Evolutionary conservation across 2,888 invertebrate species (phyloP).

Genomic region (Hirtodrosophila trivittata): DNA sequence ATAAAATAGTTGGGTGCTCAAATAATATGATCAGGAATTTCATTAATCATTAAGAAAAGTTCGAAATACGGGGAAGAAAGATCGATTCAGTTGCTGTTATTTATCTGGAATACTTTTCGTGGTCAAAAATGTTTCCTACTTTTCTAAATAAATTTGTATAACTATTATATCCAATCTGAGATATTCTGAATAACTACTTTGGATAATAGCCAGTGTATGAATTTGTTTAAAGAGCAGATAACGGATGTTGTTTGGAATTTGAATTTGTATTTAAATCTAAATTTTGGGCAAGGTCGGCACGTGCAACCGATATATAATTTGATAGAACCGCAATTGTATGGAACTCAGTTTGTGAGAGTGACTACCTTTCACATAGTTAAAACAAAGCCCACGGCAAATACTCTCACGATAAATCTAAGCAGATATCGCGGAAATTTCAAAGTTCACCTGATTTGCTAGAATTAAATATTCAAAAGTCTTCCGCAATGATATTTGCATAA

Average conservation of each 20-base stretch:
- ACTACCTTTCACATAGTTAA: conserved; percentile 42
- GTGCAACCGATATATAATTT: conserved; percentile 23
- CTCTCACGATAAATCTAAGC: conserved; percentile 63
- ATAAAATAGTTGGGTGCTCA: no score
- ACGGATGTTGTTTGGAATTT: conserved; percentile 50
- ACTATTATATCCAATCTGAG: no score
- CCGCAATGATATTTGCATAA: conserved; percentile 71
- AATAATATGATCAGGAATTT: no score
- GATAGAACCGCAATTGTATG: conserved; percentile 20
- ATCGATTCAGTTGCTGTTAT: no score
- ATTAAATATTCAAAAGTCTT: conserved; percentile 61
- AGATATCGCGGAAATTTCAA: conserved; percentile 5
- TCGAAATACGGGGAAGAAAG: no score
- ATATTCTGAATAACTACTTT: conserved; percentile 27
- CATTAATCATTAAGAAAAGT: no score
- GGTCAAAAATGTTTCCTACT: no score
- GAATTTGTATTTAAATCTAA: conserved; percentile 14
- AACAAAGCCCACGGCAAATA: conserved; percentile 26
- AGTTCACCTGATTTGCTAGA: conserved; percentile 35
- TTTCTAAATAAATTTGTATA: no score
- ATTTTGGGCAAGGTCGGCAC: conserved; percentile 42
- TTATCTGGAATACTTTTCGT: no score
- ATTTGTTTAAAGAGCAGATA: conserved; percentile 23
- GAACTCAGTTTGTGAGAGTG: not conserved
- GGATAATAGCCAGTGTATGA: conserved; percentile 53